Evolutionary conservation across 2,888 invertebrate genomes (phyloP), one percentile per base, ranked within the genome.

Genomic region (Encarsia formosa): DNA sequence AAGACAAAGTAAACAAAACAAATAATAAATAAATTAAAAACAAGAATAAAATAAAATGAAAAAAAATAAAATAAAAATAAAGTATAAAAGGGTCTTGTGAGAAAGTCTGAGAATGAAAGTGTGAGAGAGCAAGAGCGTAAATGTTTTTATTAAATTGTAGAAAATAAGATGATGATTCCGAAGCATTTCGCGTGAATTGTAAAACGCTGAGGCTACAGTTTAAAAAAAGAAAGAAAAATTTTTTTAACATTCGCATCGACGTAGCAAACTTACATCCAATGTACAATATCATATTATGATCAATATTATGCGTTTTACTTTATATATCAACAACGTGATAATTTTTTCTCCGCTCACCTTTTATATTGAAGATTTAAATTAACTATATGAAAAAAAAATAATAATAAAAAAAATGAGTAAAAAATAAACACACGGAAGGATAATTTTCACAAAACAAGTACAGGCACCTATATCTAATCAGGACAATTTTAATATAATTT

Each of bases 271-370:
- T 65, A 60, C 65, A 64, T 65, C 63, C 64, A 65, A 64, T 68
- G 68, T 69, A 69, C 60, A 67, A 68, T 69, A 66, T 55, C 60
- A 64, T 57, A 54, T 62, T 15, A 63, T 62, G 60, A 67, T 64
- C 58, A 63, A 63, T 65, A 66, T 58, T 61, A 60, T 54, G 59
- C 63, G 62, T 65, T 63, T 65, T 63, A 63, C 59, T 63, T 61
- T 60, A 63, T 59, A 64, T 58, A 60, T 46, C 58, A 63, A 47
- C 38, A 52, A 48, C 58, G 60, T 61, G 59, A 61, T 56, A 47
- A 46, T 57, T 63, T 60, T 61, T 62, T 61, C 57, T 64, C 52
- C 49, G 59, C 29, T 60, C 50, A 62, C 55, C 56, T 61, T 63
- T 62, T 59, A 56, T 58, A 60, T 49, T 39, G 37, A 51, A 55